These are phyloP conservation scores for Lates calcarifer DNA, from an alignment of 2,113 vertebrate genomes.

Conservation along the genomic window DNA sequence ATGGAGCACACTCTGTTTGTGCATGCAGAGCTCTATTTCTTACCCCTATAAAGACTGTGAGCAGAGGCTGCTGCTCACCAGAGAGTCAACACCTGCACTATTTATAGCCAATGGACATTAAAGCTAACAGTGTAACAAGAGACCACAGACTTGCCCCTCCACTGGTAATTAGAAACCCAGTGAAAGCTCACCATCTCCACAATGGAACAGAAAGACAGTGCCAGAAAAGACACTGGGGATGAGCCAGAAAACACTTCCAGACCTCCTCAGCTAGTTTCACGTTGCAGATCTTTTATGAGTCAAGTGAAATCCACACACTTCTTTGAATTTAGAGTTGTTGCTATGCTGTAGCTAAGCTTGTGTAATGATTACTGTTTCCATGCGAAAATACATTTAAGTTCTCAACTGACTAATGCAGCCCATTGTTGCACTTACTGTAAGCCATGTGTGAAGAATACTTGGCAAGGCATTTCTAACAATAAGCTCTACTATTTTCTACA, in stretches of 20 bases:
- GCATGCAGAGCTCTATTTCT: conserved; percentile 39
- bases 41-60: conserved; percentile 33
- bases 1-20: conserved; percentile 26
- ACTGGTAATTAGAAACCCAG: conserved; percentile 75
- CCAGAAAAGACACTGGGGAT: conserved; percentile 22
- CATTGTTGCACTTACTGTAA: conserved; percentile 15
- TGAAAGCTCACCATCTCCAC: conserved; percentile 49
- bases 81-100: conserved; percentile 70
- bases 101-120: conserved; percentile 74
- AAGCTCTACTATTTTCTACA: neutral
- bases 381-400: conserved; percentile 19
- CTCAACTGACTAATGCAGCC: conserved; percentile 18
- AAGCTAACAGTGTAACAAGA: conserved; percentile 74
- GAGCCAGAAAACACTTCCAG: conserved; percentile 27
- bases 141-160: conserved; percentile 54
- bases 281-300: conserved; percentile 2
- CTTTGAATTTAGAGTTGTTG: conserved; percentile 27
- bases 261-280: conserved; percentile 31
- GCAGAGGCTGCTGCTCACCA: conserved; percentile 53
- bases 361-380: conserved; percentile 16
- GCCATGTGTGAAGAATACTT: conserved; percentile 4
- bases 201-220: conserved; percentile 37
- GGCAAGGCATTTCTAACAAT: conserved; percentile 7
- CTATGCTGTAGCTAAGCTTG: neutral
- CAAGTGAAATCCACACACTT: conserved; percentile 25